Evolutionary conservation across 1,140 invertebrate species (phyloP).

Genomic region (Dysdera silvatica): DNA sequence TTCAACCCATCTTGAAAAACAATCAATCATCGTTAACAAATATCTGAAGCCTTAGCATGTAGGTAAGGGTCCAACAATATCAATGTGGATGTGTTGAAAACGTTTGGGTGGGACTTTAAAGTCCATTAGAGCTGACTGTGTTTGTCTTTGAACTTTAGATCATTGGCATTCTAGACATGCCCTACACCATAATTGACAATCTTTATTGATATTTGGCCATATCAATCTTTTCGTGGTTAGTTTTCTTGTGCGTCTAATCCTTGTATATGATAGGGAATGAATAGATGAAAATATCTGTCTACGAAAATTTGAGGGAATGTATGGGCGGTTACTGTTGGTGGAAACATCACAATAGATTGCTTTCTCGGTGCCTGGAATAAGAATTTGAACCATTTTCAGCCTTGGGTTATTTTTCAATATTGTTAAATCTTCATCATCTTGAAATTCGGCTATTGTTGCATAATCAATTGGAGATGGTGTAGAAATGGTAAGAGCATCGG

Average conservation of each 20-base stretch:
- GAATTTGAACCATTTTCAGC: neutral
- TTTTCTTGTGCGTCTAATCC: slow-evolving; percentile 16
- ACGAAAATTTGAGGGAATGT: slow-evolving; percentile 12
- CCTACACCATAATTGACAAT: neutral
- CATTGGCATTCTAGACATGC: slow-evolving; percentile 16
- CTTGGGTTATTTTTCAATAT: neutral
- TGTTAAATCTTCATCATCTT: slow-evolving; percentile 11
- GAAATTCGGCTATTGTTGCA: neutral
- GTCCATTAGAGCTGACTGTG: slow-evolving; percentile 9
- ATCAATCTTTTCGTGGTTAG: slow-evolving; percentile 9
- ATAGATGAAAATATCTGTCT: slow-evolving; percentile 4
- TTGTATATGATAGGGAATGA: slow-evolving; percentile 17
- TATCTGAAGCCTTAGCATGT: slow-evolving; percentile 38
- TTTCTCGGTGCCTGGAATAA: neutral
- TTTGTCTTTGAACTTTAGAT: slow-evolving; percentile 22
- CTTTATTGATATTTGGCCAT: slow-evolving; percentile 21
- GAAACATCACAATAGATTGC: slow-evolving; percentile 12
- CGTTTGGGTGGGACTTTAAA: neutral
- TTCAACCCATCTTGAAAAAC: slow-evolving; percentile 46
- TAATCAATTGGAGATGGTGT: slow-evolving; percentile 4
- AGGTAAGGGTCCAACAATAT: slow-evolving; percentile 48
- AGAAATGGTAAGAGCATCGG: neutral
- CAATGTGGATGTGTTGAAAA: slow-evolving; percentile 47
- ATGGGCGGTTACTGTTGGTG: neutral
- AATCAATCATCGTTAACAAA: slow-evolving; percentile 44